phyloP scores from a whole-genome alignment of 2,797 vertebrate species.

The Leptoclinus maculatus region DNA sequence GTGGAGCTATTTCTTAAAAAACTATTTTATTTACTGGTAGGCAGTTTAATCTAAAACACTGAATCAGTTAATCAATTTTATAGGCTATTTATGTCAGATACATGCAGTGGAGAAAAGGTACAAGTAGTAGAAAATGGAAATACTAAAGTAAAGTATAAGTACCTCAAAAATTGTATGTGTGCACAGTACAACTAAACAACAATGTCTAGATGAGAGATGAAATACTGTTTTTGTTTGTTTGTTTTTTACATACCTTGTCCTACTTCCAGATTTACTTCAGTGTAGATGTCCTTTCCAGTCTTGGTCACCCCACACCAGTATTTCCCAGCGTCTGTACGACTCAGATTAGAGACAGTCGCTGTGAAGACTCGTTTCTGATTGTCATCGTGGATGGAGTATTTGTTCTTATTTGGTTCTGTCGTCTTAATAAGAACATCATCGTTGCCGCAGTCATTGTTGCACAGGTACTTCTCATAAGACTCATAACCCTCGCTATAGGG shows the following conservation, averaged over 20 bases:
- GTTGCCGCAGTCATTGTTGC: slow-evolving; percentile 27
- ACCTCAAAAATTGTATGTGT: not conserved
- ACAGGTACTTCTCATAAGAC: slow-evolving; percentile 68
- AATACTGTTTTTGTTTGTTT: not conserved
- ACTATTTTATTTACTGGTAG: not conserved
- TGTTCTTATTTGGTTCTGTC: not conserved
- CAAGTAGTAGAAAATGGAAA: not conserved
- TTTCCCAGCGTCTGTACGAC: not conserved
- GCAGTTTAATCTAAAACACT: not conserved
- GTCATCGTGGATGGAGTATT: slow-evolving; percentile 54
- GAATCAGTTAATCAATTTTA: not conserved
- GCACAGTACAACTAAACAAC: not conserved
- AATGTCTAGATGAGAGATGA: too few species aligned
- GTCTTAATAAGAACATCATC: slow-evolving; percentile 51
- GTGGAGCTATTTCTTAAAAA: not conserved
- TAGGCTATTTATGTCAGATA: not conserved
- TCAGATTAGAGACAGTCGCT: slow-evolving; percentile 43
- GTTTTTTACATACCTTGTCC: slow-evolving; percentile 29
- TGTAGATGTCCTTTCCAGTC: slow-evolving; percentile 21
- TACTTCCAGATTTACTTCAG: slow-evolving; percentile 47
- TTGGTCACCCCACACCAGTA: slow-evolving; percentile 64
- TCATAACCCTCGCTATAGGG: not conserved
- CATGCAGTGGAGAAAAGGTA: not conserved
- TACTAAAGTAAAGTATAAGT: not conserved
- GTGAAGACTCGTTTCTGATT: not conserved